Evolutionary conservation across 2,113 vertebrate genomes (phyloP).

Genomic region (Oncorhynchus gorbuscha): DNA sequence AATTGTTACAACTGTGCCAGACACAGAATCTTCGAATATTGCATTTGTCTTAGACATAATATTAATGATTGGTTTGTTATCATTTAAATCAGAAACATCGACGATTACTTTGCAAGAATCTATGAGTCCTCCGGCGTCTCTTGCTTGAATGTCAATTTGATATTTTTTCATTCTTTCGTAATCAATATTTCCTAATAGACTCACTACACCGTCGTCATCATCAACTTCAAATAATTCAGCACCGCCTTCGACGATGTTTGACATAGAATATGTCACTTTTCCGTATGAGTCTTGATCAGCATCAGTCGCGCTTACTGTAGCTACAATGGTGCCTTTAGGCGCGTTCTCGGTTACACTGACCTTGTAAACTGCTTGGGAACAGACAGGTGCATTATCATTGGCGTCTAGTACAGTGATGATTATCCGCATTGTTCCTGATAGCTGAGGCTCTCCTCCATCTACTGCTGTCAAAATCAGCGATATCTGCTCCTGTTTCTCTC

Average conservation of each 20-base stretch:
- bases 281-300: conserved; percentile 10
- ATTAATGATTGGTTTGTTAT: too few relatives aligned
- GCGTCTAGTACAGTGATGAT: conserved; percentile 69
- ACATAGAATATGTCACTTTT: not conserved
- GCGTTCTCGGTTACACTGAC: conserved; percentile 34
- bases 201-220: conserved; percentile 62
- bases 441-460: conserved; percentile 50
- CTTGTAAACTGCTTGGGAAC: conserved; percentile 35
- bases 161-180: conserved; percentile 61
- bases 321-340: conserved; percentile 18
- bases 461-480: conserved; percentile 54
- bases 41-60: too few relatives aligned
- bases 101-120: conserved; percentile 71
- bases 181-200: conserved; percentile 60
- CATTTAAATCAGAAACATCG: conserved; percentile 40
- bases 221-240: conserved; percentile 63
- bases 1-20: too few relatives aligned
- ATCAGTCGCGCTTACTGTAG: conserved; percentile 32
- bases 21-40: too few relatives aligned
- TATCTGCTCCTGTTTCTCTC: conserved; percentile 55
- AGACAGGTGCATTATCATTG: conserved; percentile 74
- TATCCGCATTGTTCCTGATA: conserved; percentile 3
- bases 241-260: not conserved
- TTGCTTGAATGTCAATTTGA: conserved; percentile 61
- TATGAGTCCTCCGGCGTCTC: conserved; percentile 68